Evolutionary conservation across 1,140 invertebrate species (phyloP).

Genomic region (Drosophila tsacasi): DNA sequence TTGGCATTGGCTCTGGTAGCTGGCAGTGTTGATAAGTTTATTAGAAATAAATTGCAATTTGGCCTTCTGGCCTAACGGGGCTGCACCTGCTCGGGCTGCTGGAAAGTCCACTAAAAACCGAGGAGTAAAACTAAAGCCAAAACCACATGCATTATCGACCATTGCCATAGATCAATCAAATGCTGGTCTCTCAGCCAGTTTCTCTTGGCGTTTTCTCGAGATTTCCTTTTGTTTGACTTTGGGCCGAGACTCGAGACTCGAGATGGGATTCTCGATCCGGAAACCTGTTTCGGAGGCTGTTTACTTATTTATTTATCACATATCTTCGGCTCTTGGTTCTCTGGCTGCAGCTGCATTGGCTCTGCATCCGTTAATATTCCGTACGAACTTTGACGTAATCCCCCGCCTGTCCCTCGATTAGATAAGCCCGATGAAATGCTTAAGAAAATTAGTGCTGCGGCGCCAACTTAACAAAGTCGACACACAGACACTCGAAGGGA

Average conservation of each 20-base stretch:
- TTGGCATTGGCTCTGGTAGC: constrained; percentile 64
- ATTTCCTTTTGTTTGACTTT: constrained; percentile 61
- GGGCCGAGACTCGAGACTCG: constrained; percentile 15
- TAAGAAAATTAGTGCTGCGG: constrained; percentile 64
- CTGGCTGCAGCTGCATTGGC: constrained; percentile 29
- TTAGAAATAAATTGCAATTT: constrained; percentile 84
- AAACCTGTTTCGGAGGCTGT: constrained; percentile 58
- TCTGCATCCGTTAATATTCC: constrained; percentile 66
- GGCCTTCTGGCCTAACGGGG: constrained; percentile 54
- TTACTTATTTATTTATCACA: constrained; percentile 81
- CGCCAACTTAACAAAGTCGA: constrained; percentile 44
- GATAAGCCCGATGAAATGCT: constrained; percentile 71
- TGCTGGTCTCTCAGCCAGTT: constrained; percentile 53
- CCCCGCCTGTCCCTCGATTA: constrained; percentile 61
- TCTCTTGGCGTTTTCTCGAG: constrained; percentile 52
- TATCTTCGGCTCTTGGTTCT: constrained; percentile 43
- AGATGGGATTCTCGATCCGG: constrained; percentile 77
- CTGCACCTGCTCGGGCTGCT: constrained; percentile 26
- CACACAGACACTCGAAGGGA: constrained; percentile 8
- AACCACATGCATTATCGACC: constrained; percentile 68
- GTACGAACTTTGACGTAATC: constrained; percentile 77
- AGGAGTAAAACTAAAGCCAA: constrained; percentile 25
- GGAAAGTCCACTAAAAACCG: constrained; percentile 15
- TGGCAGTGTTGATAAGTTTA: constrained; percentile 80
- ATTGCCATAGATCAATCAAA: constrained; percentile 82